Evolutionary conservation across 2,888 invertebrate species (phyloP).

Genomic region (Tachina lurida): DNA sequence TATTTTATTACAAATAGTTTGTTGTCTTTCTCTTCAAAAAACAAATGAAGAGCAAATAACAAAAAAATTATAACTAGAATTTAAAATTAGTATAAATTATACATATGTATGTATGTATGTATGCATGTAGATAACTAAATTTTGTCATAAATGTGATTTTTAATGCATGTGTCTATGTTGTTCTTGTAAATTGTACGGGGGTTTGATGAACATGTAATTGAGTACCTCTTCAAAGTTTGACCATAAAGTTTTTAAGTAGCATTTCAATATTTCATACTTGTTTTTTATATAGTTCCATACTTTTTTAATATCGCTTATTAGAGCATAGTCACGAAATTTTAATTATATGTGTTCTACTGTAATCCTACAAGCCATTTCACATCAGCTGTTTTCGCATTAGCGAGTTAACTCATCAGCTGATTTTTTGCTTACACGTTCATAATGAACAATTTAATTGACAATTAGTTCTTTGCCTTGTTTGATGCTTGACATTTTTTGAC

Average conservation of each 20-base stretch:
- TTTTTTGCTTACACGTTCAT: too few relatives aligned
- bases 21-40: neutral
- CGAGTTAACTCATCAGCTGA: too few relatives aligned
- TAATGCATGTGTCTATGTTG: slow-evolving; percentile 2
- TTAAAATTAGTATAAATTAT: slow-evolving; percentile 7
- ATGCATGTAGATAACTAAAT: neutral
- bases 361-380: too few relatives aligned
- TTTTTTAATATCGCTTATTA: too few relatives aligned
- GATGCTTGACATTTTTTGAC: too few relatives aligned
- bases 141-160: neutral
- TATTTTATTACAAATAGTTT: slow-evolving; percentile 46
- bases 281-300: too few relatives aligned
- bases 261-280: neutral
- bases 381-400: too few relatives aligned
- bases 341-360: too few relatives aligned
- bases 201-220: slow-evolving; percentile 13
- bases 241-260: neutral
- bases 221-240: neutral
- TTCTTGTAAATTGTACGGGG: slow-evolving; percentile 34
- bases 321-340: too few relatives aligned
- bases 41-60: neutral
- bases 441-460: too few relatives aligned
- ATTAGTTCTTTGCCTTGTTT: too few relatives aligned
- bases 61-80: slow-evolving; percentile 21
- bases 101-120: neutral